Percentiles rank a stretch among this genome's conserved stretches.
Conservation (phyloP, 2,888 invertebrate genomes). For the Spodoptera littoralis region DNA sequence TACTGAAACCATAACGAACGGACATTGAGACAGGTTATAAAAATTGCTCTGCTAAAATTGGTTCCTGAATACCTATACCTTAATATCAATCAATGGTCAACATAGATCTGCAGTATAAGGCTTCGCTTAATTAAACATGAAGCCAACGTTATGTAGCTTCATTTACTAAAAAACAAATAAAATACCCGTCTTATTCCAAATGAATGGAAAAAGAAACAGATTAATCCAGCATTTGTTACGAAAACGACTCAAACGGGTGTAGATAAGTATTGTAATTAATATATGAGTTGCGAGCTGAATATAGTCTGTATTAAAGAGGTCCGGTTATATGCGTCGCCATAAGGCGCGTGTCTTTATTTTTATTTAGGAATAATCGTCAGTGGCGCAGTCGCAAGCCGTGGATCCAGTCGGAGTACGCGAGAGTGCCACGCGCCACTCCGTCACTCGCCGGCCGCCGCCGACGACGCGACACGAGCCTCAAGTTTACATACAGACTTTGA, state of each 20-base stretch:
- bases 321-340: conserved; percentile 61
- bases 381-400: conserved; percentile 34
- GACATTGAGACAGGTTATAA: background rate
- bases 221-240: conserved; percentile 67
- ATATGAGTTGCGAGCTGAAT: conserved; percentile 19
- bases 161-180: conserved; percentile 84
- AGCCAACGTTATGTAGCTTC: conserved; percentile 68
- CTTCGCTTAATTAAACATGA: conserved; percentile 78
- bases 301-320: conserved; percentile 59
- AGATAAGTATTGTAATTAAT: conserved; percentile 53
- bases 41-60: conserved; percentile 70
- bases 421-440: conserved; percentile 68
- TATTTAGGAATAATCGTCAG: conserved; percentile 69
- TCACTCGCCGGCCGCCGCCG: conserved; percentile 24
- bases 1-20: conserved; percentile 3
- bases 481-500: conserved; percentile 25
- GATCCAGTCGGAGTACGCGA: conserved; percentile 59
- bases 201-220: conserved; percentile 60
- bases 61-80: conserved; percentile 75
- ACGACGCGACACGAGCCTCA: conserved; percentile 45
- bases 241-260: conserved; percentile 65
- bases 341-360: conserved; percentile 67
- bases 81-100: conserved; percentile 52
- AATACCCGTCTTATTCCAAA: conserved; percentile 73
- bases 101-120: conserved; percentile 35